Evolutionary conservation across 2,888 invertebrate species (phyloP), one percentile per base, ranked within the genome.

Genomic region (Drosophila emarginata): DNA sequence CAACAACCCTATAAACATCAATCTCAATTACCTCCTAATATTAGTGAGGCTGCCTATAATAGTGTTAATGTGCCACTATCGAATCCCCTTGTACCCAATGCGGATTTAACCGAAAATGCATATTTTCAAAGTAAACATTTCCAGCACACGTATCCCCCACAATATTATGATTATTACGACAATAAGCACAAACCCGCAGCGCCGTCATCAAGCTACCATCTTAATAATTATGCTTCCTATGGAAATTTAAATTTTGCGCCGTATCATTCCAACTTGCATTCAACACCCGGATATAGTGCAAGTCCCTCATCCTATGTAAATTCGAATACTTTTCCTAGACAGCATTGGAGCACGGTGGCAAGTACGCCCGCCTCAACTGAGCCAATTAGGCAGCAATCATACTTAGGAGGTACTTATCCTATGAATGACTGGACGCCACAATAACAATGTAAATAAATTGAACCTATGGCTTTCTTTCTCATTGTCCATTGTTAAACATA

Each of bases 201-300:
- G 23, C 74, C 73, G 2, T 53, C 88, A 37, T 68, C 77, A 53
- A 75, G 89, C 65, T 89, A 89, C 71, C 89, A 87, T 72, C 72
- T 89, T n/a, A 80, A 87, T 21, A 85, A 89, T 60, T 90, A 90
- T 69, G 77, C 87, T 12, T 80, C 87, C 12, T 90, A 90, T 51
- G 82, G 85, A 52, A 81, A 89, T 51, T 89, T 90, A 56, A 89
- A 89, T 61, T 88, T 89, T 61, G 62, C 87, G 9, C 89, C 87
- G n/a, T 90, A 89, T 72, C 89, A 88, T 80, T 78, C 89, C 61
- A 89, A 86, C 57, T 79, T 88, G 37, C 87, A 81, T 67, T 74
- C 88, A 32, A 72, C 88, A 32, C 78, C 83, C 32, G 73, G 77
- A 1, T 87, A 87, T 53, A 79, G 78, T 45, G 78, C 77, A n/a